phyloP scores from a whole-genome alignment of 2,113 vertebrate species.

The Panurus biarmicus region DNA sequence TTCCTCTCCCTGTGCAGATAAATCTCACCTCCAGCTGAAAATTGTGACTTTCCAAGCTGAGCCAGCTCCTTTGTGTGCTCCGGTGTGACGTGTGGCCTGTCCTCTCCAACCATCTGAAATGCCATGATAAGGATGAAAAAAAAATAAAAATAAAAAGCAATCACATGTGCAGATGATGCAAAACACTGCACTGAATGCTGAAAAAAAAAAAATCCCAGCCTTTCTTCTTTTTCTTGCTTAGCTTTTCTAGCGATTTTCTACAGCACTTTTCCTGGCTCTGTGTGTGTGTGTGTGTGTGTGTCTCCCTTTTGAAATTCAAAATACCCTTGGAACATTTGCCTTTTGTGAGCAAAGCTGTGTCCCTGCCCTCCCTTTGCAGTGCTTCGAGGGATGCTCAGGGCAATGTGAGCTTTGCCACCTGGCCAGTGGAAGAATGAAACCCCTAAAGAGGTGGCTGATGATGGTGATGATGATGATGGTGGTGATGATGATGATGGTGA shows the following conservation, averaged over 20 bases:
- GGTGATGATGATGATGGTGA: neutral
- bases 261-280: neutral
- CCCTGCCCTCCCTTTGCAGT: neutral
- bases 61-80: neutral
- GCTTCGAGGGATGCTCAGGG: fast-evolving
- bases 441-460: neutral
- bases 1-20: neutral
- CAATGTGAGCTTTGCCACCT: neutral
- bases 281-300: neutral
- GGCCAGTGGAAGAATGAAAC: neutral
- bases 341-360: neutral
- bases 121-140: neutral
- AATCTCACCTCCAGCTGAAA: neutral
- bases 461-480: neutral
- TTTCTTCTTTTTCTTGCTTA: neutral
- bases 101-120: neutral
- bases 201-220: neutral
- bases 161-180: neutral
- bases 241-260: neutral
- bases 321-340: neutral
- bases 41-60: neutral
- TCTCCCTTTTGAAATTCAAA: neutral
- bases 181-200: neutral
- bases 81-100: neutral
- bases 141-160: neutral